phyloP scores from a whole-genome alignment of 1,140 invertebrate species.

The Diorhabda elongata region DNA sequence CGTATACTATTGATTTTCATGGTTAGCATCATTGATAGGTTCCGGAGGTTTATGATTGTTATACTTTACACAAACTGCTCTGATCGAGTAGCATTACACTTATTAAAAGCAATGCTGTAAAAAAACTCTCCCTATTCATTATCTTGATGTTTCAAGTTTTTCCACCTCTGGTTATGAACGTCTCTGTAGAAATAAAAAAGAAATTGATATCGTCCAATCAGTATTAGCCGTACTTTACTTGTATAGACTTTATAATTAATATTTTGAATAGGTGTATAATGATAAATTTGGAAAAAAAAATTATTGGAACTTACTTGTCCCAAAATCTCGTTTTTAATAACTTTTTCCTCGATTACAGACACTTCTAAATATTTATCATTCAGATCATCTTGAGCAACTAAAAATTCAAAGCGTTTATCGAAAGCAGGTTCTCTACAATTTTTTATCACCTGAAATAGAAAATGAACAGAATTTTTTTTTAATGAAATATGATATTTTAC shows the following conservation, averaged over 20 bases:
- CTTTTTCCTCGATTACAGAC: slow-evolving; percentile 26
- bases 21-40: too few species aligned
- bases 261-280: not conserved
- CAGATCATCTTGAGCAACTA: slow-evolving; percentile 61
- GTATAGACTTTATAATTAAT: not conserved
- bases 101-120: not conserved
- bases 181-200: not conserved
- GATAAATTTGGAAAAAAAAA: not conserved
- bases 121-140: not conserved
- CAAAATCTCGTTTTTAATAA: slow-evolving; percentile 28
- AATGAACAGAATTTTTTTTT: not conserved
- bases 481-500: slow-evolving; percentile 46
- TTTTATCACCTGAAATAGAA: slow-evolving; percentile 61
- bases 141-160: not conserved
- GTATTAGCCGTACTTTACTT: not conserved
- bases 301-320: slow-evolving; percentile 22
- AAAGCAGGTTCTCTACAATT: slow-evolving; percentile 86
- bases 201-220: not conserved
- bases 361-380: slow-evolving; percentile 25
- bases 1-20: too few species aligned
- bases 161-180: not conserved
- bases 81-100: too few species aligned
- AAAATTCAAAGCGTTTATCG: slow-evolving; percentile 85
- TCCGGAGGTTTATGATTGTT: too few species aligned
- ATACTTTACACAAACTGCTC: too few species aligned